Base-by-base conservation (phyloP, 2,797 vertebrate species). In the Trachurus trachurus region DNA sequence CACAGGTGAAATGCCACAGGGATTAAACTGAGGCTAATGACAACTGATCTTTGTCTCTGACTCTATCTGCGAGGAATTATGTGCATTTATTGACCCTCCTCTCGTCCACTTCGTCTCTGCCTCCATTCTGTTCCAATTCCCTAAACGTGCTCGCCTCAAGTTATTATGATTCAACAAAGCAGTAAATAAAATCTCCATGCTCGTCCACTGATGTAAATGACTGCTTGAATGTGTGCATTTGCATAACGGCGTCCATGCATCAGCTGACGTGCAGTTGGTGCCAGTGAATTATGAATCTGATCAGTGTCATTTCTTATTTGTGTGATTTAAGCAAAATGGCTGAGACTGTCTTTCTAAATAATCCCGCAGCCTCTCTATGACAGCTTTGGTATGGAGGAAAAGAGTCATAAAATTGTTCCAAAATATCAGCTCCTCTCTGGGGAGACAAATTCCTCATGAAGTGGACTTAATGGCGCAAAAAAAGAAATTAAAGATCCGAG, bases 161-260 rank as follows among this genome's bases (percentile, higher is more conserved):
- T 84, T 89, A 89, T 89, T 79, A 86, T 77, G 86, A 91, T 87
- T 89, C 83, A 90, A 71, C 17, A 59, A 89, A 87, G 92, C 83
- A 81, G 86, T 91, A 90, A 93, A 92, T 88, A 91, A 87, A 91
- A 89, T 67, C 84, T 86, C 77, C 70, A 73, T 78, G 67, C 63
- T 60, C 11, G 2, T 72, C 71, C 66, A 29, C 71, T 82, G 82
- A 84, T 92, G 83, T 82, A 84, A 91, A 87, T 70, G 71, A 65
- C 82, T 80, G 68, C 52, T 82, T 80, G 77, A 90, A 88, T 76
- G 81, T 76, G 83, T 10, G 57, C 44, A 85, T 91, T 91, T 87
- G 89, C 90, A 92, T 89, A 90, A 88, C 72, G 76, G 77, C 54
- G 0, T 47, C 67, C 75, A 74, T 71, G 86, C 85, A 80, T 91